Evolutionary conservation across 2,888 invertebrate species (phyloP).

Genomic region (Agrochola lota): DNA sequence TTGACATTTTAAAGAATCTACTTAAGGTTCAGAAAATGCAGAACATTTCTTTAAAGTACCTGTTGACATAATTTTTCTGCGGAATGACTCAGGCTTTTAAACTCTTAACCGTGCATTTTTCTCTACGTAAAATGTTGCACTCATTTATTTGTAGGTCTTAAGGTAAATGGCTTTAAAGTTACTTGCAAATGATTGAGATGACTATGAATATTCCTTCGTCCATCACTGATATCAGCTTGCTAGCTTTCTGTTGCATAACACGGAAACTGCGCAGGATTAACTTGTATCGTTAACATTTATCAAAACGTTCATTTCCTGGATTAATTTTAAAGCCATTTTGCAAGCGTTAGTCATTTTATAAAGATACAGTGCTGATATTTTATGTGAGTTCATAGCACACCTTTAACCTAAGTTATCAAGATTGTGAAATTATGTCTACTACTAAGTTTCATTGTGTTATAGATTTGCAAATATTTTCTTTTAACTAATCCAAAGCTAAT

Average conservation of each 20-base stretch:
- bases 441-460: no score
- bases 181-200: background rate
- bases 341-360: conserved; percentile 34
- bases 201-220: conserved; percentile 41
- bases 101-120: conserved; percentile 2
- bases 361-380: conserved; percentile 27
- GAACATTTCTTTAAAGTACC: conserved; percentile 20
- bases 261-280: conserved; percentile 54
- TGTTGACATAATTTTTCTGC: conserved; percentile 33
- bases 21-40: conserved; percentile 7
- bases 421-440: conserved; percentile 12
- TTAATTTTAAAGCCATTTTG: conserved; percentile 46
- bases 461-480: background rate
- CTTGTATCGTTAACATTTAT: conserved; percentile 58
- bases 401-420: conserved; percentile 20
- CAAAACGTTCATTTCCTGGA: conserved; percentile 60
- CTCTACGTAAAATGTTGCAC: background rate
- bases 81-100: conserved; percentile 27
- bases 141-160: background rate
- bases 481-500: background rate
- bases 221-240: conserved; percentile 49
- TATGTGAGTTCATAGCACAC: background rate
- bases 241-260: conserved; percentile 59
- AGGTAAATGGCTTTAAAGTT: background rate
- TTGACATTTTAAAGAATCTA: conserved; percentile 15